Conservation (phyloP, 2,113 vertebrate species). For the Eidolon helvum region DNA sequence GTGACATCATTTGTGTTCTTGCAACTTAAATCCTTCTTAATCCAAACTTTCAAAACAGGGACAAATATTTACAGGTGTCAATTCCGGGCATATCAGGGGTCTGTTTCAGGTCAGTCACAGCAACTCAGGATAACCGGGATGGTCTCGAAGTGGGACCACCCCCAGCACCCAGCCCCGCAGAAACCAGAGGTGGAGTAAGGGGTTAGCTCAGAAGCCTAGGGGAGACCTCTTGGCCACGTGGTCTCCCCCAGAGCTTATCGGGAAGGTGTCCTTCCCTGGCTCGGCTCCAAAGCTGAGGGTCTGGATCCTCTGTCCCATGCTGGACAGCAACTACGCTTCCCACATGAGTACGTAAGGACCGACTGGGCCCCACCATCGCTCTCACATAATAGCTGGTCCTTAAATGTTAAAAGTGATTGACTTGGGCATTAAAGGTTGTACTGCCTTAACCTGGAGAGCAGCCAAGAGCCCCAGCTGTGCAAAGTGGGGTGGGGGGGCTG, state of each 20-base stretch:
- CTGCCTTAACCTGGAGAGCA: not conserved
- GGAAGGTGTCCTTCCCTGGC: not conserved
- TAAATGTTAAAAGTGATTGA: not conserved
- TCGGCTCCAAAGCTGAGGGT: not conserved
- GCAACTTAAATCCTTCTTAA: not conserved
- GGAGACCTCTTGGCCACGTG: not conserved
- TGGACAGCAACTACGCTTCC: not conserved
- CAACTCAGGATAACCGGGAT: not conserved
- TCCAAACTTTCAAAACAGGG: not conserved
- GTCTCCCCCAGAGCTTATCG: accelerated
- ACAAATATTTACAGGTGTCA: slow-evolving; percentile 6
- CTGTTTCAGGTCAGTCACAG: not conserved
- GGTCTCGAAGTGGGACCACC: not conserved
- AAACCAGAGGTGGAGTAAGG: accelerated
- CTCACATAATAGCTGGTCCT: too few species aligned
- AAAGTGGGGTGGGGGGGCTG: not conserved
- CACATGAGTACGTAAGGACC: not conserved
- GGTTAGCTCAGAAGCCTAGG: not conserved
- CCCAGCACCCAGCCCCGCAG: not conserved
- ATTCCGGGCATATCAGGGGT: not conserved
- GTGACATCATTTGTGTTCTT: not conserved
- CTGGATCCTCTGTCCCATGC: too few species aligned
- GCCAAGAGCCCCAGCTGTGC: accelerated
- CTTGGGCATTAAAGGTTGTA: not conserved
- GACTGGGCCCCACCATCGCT: accelerated